Evolutionary conservation across 2,113 vertebrate species (phyloP).

Genomic region (Morone chrysops): DNA sequence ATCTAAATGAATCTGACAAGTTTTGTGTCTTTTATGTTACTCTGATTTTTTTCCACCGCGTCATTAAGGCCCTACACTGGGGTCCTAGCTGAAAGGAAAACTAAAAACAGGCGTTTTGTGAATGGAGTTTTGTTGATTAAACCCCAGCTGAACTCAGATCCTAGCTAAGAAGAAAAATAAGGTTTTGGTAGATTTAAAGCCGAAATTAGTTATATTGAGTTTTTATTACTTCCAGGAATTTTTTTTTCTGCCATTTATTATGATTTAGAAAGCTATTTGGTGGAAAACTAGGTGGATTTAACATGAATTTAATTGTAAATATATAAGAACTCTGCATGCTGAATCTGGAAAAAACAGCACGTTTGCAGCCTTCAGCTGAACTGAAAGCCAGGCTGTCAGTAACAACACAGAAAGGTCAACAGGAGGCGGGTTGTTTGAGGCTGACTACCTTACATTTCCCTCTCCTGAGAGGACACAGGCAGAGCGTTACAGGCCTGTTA

Average conservation of each 20-base stretch:
- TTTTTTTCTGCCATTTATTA: not conserved
- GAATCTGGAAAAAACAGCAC: constrained; percentile 6
- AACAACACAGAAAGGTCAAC: constrained; percentile 66
- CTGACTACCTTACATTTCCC: constrained; percentile 51
- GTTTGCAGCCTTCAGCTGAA: constrained; percentile 23
- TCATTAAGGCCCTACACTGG: no score
- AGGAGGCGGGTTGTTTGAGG: constrained; percentile 48
- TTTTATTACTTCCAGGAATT: not conserved
- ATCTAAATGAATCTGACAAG: no score
- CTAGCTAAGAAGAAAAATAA: not conserved
- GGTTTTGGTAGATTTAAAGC: not conserved
- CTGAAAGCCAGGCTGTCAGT: constrained; percentile 44
- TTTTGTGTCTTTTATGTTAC: not conserved
- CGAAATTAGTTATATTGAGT: no score
- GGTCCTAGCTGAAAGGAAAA: not conserved
- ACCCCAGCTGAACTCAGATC: not conserved
- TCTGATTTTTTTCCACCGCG: not conserved
- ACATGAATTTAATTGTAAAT: not conserved
- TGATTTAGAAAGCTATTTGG: not conserved
- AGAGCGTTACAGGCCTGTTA: constrained; percentile 18
- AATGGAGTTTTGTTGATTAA: not conserved
- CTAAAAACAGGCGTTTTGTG: not conserved
- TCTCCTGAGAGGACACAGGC: constrained; percentile 50
- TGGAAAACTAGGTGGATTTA: not conserved
- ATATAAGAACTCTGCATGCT: not conserved